Percentiles rank a stretch among this genome's conserved stretches.
Conservation (phyloP, 2,797 vertebrate species). For the Gambelia wislizenii region DNA sequence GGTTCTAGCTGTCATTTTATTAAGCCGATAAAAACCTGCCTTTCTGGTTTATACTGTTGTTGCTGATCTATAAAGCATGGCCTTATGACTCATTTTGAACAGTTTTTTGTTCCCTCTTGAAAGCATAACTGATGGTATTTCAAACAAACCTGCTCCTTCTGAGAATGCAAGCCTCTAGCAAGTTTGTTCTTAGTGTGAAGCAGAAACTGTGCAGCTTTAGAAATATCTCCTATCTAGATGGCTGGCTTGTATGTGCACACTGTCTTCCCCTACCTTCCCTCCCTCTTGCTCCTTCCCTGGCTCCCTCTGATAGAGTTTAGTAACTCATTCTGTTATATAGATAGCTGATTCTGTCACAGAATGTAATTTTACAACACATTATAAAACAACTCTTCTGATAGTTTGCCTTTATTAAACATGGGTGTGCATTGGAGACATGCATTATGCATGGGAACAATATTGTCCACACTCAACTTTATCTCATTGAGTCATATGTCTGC, state of each 20-base stretch:
- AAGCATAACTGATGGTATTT: slow-evolving; percentile 68
- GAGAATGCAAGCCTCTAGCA: slow-evolving; percentile 60
- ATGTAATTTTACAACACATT: slow-evolving; percentile 8
- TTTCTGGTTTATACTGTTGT: slow-evolving; percentile 74
- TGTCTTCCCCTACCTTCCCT: background rate
- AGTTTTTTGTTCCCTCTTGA: slow-evolving; percentile 78
- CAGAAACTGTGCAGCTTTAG: slow-evolving; percentile 52
- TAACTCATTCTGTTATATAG: slow-evolving; percentile 14
- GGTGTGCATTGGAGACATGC: background rate
- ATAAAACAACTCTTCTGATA: background rate
- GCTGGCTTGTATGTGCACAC: background rate
- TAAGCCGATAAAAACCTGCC: slow-evolving; percentile 74
- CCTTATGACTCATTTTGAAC: slow-evolving; percentile 74
- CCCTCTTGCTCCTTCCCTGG: slow-evolving; percentile 8
- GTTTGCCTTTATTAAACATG: background rate
- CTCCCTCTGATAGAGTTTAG: background rate
- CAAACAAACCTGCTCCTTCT: slow-evolving; percentile 66
- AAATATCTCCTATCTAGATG: background rate
- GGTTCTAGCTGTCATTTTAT: slow-evolving; percentile 66
- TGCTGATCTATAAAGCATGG: slow-evolving; percentile 70
- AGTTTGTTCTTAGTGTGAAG: slow-evolving; percentile 56
- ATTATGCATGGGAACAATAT: background rate
- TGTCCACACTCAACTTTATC: background rate
- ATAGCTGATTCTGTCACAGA: background rate
- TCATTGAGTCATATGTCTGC: background rate